Base-by-base conservation (phyloP, 2,888 invertebrate genomes). In the Trachelus iudaicus region DNA sequence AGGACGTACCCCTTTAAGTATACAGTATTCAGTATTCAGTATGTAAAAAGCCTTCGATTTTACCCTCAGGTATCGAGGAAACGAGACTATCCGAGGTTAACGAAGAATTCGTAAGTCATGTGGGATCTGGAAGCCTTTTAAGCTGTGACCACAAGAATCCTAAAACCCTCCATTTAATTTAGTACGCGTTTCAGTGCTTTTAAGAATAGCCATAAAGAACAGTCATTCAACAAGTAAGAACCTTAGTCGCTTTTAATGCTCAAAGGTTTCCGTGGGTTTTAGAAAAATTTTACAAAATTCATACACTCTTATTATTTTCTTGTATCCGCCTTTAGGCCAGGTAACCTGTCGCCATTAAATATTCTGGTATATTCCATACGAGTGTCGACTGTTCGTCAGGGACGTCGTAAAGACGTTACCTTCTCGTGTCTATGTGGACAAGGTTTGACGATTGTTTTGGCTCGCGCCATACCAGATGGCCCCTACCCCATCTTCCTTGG, bases 391-490 rank as follows among this genome's bases (percentile, higher is more conserved):
- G 56, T 23, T 56, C 56, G 56, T 56, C 23, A 56, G 23, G 56
- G 56, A 23, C 56, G 56, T 56, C 56, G 23, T 56, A 56, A 56
- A 56, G 56, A 56, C 56, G 56, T 56, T 56, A 56, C 56, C 56
- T 56, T 23, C 23, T 31, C 71, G 33, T 33, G 71, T 71, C 71
- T 33, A 71, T 31, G 71, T 33, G 71, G 31, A 33, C 33, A 33
- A 30, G 77, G 76, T 81, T 78, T 79, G 77, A 76, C 79, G 78
- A 81, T 81, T 79, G 78, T 78, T 82, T 77, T 81, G 82, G 83
- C 83, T 81, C 83, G 81, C 82, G 83, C 83, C 83, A 82, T 83
- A 79, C 83, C 81, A 81, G 81, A 82, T 82, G 81, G 81, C 77
- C 76, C 73, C 79, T 80, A 35, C 40, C 30, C 40, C 56, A 15